Conservation (phyloP, 2,797 vertebrate genomes). For the Sebastes kiyomatsui region DNA sequence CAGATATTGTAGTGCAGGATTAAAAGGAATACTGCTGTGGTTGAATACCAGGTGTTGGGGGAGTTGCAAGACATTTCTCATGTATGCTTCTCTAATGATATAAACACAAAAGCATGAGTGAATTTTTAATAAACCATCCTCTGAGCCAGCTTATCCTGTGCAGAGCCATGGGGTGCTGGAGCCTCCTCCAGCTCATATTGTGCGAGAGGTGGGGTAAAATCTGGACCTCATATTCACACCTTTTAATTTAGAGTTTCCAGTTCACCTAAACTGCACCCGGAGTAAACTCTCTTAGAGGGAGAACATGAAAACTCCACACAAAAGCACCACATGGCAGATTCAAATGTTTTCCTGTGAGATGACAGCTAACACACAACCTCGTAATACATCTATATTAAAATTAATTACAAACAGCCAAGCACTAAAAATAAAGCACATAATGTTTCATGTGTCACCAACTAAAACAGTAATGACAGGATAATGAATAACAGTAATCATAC, state of each 20-base stretch:
- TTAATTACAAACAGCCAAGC: not conserved
- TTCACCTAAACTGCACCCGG: not conserved
- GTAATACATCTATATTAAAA: not conserved
- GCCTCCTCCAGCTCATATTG: not conserved
- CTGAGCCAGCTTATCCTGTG: not conserved
- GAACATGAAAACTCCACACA: not conserved
- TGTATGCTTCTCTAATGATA: not conserved
- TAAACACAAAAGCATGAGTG: not conserved
- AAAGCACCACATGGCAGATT: not conserved
- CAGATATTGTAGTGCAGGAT: slow-evolving; percentile 11
- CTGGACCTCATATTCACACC: not conserved
- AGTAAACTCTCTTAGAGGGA: not conserved
- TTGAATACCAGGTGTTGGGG: not conserved
- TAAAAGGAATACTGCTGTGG: not conserved
- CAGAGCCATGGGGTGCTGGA: not conserved
- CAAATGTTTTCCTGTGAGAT: not conserved
- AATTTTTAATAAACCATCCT: not conserved
- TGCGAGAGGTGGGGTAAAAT: not conserved
- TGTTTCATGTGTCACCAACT: not conserved
- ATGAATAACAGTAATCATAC: not conserved
- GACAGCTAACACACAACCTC: not conserved
- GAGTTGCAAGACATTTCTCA: slow-evolving; percentile 1
- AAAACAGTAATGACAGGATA: slow-evolving; percentile 11
- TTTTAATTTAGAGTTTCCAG: slow-evolving; percentile 3
- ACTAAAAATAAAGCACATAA: not conserved